Conservation (phyloP, 2,888 invertebrate genomes). For the Zaprionus lineosus region DNA sequence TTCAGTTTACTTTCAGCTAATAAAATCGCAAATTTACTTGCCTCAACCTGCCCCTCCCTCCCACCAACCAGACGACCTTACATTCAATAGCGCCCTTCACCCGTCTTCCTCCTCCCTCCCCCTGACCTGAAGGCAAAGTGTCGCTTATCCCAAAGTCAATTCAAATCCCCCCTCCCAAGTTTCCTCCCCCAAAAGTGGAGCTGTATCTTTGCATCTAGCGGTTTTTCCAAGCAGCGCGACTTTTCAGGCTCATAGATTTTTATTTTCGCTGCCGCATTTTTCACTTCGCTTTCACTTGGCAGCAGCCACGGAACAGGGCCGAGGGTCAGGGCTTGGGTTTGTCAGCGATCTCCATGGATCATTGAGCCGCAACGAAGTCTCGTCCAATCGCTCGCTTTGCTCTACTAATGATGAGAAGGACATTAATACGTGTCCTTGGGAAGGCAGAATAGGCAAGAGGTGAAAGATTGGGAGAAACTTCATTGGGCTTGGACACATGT, state of each 20-base stretch:
- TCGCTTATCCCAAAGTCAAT: slow-evolving; percentile 31
- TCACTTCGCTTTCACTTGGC: slow-evolving; percentile 62
- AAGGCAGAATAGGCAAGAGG: too few relatives aligned
- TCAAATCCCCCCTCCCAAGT: background rate
- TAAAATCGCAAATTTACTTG: slow-evolving; percentile 66
- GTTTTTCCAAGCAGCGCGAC: slow-evolving; percentile 23
- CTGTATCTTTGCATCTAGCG: background rate
- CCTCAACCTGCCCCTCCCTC: slow-evolving; percentile 28
- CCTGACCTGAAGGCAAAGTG: slow-evolving; percentile 36
- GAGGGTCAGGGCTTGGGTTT: slow-evolving; percentile 7
- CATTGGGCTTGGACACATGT: background rate
- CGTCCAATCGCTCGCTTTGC: too few relatives aligned
- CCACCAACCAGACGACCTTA: too few relatives aligned
- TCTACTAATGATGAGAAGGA: too few relatives aligned
- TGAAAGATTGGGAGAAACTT: too few relatives aligned
- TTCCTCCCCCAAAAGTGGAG: slow-evolving; percentile 27
- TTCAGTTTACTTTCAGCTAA: slow-evolving; percentile 55
- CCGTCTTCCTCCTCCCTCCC: too few relatives aligned
- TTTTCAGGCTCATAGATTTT: slow-evolving; percentile 59
- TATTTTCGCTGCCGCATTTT: slow-evolving; percentile 37
- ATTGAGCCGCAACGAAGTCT: too few relatives aligned
- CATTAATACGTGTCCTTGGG: too few relatives aligned
- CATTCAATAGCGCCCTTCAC: too few relatives aligned
- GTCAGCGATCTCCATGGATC: slow-evolving; percentile 42
- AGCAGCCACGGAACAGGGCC: slow-evolving; percentile 2